Percentiles rank a stretch among this genome's conserved stretches.
Conservation (phyloP, 2,888 invertebrate species). For the Octonoba sinensis region DNA sequence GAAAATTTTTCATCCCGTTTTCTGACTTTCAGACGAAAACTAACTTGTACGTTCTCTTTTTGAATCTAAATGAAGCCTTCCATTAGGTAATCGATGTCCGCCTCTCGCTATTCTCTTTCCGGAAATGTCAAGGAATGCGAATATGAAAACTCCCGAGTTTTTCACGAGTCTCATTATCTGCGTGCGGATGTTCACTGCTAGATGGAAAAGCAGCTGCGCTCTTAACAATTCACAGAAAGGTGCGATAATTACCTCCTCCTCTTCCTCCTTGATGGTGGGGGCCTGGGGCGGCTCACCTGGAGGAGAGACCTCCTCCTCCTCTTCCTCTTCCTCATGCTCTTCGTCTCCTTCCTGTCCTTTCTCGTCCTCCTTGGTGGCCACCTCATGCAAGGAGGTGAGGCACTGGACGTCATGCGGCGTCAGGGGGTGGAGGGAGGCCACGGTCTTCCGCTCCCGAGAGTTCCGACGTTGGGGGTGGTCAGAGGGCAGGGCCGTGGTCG, state of each 20-base stretch:
- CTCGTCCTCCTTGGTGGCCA: conserved; percentile 32
- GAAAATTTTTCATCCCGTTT: too few relatives aligned
- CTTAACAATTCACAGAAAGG: too few relatives aligned
- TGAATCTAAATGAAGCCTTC: too few relatives aligned
- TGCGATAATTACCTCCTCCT: conserved; percentile 21
- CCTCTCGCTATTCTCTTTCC: too few relatives aligned
- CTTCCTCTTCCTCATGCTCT: conserved; percentile 31
- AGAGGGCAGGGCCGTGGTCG: conserved; percentile 69
- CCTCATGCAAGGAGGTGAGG: conserved; percentile 46
- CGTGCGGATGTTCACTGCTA: too few relatives aligned
- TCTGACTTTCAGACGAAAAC: too few relatives aligned
- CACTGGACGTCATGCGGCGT: conserved; percentile 67
- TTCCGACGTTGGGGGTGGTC: conserved; percentile 66
- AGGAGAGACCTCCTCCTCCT: conserved; percentile 11
- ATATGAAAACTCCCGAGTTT: too few relatives aligned
- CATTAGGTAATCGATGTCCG: too few relatives aligned
- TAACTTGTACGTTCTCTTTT: too few relatives aligned
- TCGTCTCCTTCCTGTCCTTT: conserved; percentile 22
- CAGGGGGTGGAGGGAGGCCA: conserved; percentile 69
- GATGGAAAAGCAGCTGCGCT: too few relatives aligned
- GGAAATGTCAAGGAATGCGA: too few relatives aligned
- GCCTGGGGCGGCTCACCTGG: conserved; percentile 18
- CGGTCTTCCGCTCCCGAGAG: conserved; percentile 69
- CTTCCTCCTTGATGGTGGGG: conserved; percentile 44
- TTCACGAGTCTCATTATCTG: too few relatives aligned